Base-by-base conservation (phyloP, 2,888 invertebrate species). In the Syrista parreyssii region DNA sequence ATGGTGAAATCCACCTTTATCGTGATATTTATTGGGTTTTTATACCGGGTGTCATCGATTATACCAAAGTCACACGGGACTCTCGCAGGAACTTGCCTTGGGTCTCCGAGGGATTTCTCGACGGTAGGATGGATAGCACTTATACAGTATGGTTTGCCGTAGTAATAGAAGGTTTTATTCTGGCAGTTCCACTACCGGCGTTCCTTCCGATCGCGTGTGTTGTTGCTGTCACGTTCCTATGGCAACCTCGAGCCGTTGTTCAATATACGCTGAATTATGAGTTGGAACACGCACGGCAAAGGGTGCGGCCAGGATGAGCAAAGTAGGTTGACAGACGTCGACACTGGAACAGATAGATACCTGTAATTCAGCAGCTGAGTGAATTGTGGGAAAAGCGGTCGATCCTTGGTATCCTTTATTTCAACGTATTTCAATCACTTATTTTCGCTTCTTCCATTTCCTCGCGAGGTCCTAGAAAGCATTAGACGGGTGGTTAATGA, bases 191-290 rank as follows among this genome's bases (percentile, higher is more conserved):
- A 55, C 55, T 55, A 55, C 55, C 55, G 55, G 23, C 23, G 55
- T 23, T n/a, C 31, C 71, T 71, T 71, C 71, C 71, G 71, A 71
- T 71, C 71, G 71, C 71, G 71, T 71, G 55, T n/a, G 55, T 87
- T 88, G 87, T 85, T 87, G 84, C 82, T 87, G 87, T 86, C 85
- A 84, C 83, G 89, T 90, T 87, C 80, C 88, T 84, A 89, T 88
- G 87, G 87, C 82, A 85, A 89, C 90, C 86, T 76, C 81, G 77
- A 76, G 79, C 80, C 82, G 84, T 86, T 89, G 89, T 88, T 88
- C 89, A 85, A 89, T 89, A 89, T 86, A 82, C 82, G 83, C 78
- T 86, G 84, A 89, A 88, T 88, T 88, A 88, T 87, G 85, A 88
- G 86, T 85, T 83, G 68, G 76, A 72, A 76, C 83, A 74, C 78